Evolutionary conservation across 2,113 vertebrate species (phyloP).

Genomic region (Ceyx cyanopectus): DNA sequence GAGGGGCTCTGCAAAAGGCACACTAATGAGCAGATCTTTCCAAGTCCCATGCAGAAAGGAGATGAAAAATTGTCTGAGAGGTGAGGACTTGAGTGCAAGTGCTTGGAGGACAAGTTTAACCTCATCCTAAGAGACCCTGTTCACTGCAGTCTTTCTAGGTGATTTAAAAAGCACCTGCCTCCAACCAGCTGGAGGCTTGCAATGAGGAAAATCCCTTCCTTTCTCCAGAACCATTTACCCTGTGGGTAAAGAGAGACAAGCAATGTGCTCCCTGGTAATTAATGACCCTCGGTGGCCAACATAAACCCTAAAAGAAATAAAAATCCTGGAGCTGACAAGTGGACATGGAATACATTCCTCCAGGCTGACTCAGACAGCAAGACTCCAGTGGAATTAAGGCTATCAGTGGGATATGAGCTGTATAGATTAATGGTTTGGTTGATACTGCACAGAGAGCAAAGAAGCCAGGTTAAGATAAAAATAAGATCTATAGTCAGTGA

Average conservation of each 20-base stretch:
- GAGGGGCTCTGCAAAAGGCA: not conserved
- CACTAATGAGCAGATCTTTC: slow-evolving; percentile 21
- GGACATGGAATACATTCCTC: slow-evolving; percentile 26
- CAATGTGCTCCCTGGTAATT: slow-evolving; percentile 28
- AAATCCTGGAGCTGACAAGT: slow-evolving; percentile 51
- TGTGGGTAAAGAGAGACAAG: not conserved
- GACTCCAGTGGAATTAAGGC: slow-evolving; percentile 69
- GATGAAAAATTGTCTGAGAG: not conserved
- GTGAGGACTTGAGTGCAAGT: not conserved
- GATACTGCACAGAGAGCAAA: slow-evolving; percentile 60
- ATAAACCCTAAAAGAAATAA: slow-evolving; percentile 42
- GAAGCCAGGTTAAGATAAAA: slow-evolving; percentile 64
- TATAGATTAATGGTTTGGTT: slow-evolving; percentile 67
- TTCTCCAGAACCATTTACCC: slow-evolving; percentile 9
- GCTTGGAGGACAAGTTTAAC: slow-evolving; percentile 4
- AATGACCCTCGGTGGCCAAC: slow-evolving; percentile 14
- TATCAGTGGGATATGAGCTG: slow-evolving; percentile 59
- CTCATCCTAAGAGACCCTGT: not conserved
- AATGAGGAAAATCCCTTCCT: not conserved
- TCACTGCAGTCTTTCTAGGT: not conserved
- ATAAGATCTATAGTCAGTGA: slow-evolving; percentile 47
- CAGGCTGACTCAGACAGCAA: slow-evolving; percentile 59
- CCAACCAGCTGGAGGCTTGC: slow-evolving; percentile 8
- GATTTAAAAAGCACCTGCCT: slow-evolving; percentile 38
- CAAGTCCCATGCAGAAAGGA: slow-evolving; percentile 5